These are phyloP conservation scores for Actias luna DNA, from an alignment of 2,888 invertebrate genomes.

Conservation along the genomic window DNA sequence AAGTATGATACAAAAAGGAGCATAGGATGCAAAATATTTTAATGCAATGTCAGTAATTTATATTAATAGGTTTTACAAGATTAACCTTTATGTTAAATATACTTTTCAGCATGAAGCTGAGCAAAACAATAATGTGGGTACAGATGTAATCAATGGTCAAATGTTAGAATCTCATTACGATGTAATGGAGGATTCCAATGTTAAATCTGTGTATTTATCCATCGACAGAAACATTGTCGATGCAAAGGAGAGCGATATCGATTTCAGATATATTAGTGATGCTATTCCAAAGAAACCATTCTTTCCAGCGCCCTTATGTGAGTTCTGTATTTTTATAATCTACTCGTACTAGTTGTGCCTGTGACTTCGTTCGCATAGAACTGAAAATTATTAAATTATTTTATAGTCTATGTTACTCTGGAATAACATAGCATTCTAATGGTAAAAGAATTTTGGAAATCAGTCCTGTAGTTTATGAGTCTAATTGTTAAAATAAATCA, in stretches of 20 bases:
- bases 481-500: too few relatives aligned
- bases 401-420: too few relatives aligned
- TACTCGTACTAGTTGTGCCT: too few relatives aligned
- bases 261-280: conserved; percentile 77
- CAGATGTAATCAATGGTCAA: conserved; percentile 53
- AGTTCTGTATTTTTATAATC: conserved; percentile 31
- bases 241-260: conserved; percentile 71
- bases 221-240: conserved; percentile 66
- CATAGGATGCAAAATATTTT: too few relatives aligned
- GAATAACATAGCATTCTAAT: too few relatives aligned
- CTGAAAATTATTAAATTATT: too few relatives aligned
- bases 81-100: not conserved
- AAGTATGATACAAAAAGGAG: too few relatives aligned
- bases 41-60: too few relatives aligned
- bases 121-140: conserved; percentile 23
- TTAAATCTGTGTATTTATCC: conserved; percentile 64
- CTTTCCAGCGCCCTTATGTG: conserved; percentile 76
- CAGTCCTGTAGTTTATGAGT: too few relatives aligned
- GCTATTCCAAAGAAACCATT: conserved; percentile 70
- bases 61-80: too few relatives aligned
- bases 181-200: conserved; percentile 32
- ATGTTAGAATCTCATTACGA: conserved; percentile 57
- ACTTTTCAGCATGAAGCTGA: conserved; percentile 42
- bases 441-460: too few relatives aligned
- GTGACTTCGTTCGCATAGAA: too few relatives aligned